Percentiles rank a stretch among this genome's conserved stretches.
Conservation (phyloP, 2,888 invertebrate genomes). For the Pollenia amentaria region DNA sequence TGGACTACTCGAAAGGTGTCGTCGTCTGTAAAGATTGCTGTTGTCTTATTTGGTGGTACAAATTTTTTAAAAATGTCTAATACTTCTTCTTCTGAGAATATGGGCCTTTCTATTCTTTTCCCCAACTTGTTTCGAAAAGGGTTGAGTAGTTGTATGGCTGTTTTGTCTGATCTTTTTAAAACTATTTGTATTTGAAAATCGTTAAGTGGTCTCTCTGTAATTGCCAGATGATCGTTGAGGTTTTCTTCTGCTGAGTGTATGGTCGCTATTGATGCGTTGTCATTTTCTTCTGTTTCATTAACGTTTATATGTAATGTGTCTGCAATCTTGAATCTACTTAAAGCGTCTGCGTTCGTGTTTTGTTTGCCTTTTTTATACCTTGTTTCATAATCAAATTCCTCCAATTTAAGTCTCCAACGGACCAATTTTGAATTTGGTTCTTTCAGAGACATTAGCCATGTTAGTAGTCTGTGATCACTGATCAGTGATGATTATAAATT, state of each 20-base stretch:
- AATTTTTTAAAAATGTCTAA: background rate
- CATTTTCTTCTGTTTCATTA: background rate
- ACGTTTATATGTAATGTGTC: background rate
- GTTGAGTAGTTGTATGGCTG: background rate
- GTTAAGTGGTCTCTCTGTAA: background rate
- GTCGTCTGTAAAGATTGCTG: background rate
- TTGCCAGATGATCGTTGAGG: background rate
- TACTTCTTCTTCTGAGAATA: background rate
- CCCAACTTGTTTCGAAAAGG: background rate
- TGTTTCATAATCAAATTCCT: conserved; percentile 41
- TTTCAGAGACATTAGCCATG: conserved; percentile 26
- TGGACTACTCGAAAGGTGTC: background rate
- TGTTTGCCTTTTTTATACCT: conserved; percentile 26
- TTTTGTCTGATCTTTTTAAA: background rate
- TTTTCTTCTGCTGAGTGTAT: conserved; percentile 2
- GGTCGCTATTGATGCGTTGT: background rate
- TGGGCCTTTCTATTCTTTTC: background rate
- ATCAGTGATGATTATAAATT: conserved; percentile 25
- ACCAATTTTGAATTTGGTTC: conserved; percentile 36
- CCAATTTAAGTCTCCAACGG: conserved; percentile 32
- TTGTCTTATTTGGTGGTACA: background rate
- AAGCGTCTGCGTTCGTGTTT: background rate
- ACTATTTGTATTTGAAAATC: background rate
- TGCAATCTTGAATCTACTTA: background rate
- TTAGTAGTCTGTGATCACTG: conserved; percentile 34